Evolutionary conservation across 1,140 invertebrate species (phyloP), one percentile per base, ranked within the genome.

Genomic region (Drosophila bocki): DNA sequence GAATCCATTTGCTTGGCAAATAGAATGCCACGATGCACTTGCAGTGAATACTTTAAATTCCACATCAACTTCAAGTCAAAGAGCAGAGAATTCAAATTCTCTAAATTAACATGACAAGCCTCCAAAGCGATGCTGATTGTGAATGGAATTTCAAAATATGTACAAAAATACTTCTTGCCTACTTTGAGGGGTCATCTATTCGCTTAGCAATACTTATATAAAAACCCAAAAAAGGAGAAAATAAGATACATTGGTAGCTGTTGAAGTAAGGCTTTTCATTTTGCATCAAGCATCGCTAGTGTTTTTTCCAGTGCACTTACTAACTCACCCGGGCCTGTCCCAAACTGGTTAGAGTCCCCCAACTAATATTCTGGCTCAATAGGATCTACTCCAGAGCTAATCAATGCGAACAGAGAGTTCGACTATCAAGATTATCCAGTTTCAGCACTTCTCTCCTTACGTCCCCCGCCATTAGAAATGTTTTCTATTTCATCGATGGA

Each of bases 341-440:
- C 19, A 45, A 70, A 44, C 48, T 70, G 63, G 39, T 35, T 45
- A 70, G n/a, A 33, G 64, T 48, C 50, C 42, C 39, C 35, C 17
- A 68, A 35, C 44, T 59, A 72, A 72, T 72, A 70, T 72, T 72
- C 65, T 37, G 37, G 33, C 29, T 37, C 50, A 69, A 71, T 71
- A 41, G 50, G 29, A 71, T 17, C 44, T 71, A 15, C 68, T 41
- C 53, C 37, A 53, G 19, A 41, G 50, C 53, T 71, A 71, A 72
- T 72, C 53, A 72, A 72, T 60, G 68, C 53, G 22, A 42, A 29
- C 67, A 70, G 32, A 54, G 33, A 42, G 22, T 57, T 58, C 68
- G 26, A n/a, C 44, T 32, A 72, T 72, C 69, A 72, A 72, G 69
- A 72, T 51, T 72, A 72, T 72, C 69, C 67, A 72, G 68, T 72